These are phyloP conservation scores for Tubulanus polymorphus DNA, from an alignment of 2,888 invertebrate genomes.

Conservation along the genomic window DNA sequence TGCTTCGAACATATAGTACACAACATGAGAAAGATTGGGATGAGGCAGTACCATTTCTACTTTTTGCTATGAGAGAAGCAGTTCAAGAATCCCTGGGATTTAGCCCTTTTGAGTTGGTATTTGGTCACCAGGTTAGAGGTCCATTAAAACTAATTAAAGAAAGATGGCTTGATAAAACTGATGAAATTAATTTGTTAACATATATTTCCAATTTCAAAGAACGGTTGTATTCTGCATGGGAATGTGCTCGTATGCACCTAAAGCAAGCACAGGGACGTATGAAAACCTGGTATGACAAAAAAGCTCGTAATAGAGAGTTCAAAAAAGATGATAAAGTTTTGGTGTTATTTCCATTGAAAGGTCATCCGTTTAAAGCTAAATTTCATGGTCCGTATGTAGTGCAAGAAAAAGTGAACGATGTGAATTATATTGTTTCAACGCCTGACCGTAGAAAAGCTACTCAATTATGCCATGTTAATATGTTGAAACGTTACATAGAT, in stretches of 20 bases:
- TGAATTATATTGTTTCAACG: constrained; percentile 4
- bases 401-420: not conserved
- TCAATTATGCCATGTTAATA: constrained; percentile 4
- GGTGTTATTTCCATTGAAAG: constrained; percentile 3
- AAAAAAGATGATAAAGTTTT: constrained; percentile 6
- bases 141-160: constrained; percentile 10
- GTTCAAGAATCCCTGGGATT: constrained; percentile 16
- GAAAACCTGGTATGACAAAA: constrained; percentile 6
- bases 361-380: not conserved
- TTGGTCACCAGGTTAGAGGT: not conserved
- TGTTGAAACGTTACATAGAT: constrained; percentile 14
- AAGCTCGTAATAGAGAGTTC: not conserved
- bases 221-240: not conserved
- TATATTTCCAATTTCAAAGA: constrained; percentile 2
- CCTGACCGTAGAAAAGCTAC: constrained; percentile 2
- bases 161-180: constrained; percentile 1
- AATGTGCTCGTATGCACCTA: not conserved
- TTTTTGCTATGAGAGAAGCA: constrained; percentile 10
- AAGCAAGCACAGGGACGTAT: not conserved
- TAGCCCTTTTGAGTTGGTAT: constrained; percentile 12
- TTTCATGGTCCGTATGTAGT: constrained; percentile 7
- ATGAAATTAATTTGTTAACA: constrained; percentile 3
- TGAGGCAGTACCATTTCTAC: constrained; percentile 6
- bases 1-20: constrained; percentile 1
- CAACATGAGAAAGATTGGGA: constrained; percentile 12